Conservation (phyloP, 1,140 invertebrate species). For the Myzus persicae region DNA sequence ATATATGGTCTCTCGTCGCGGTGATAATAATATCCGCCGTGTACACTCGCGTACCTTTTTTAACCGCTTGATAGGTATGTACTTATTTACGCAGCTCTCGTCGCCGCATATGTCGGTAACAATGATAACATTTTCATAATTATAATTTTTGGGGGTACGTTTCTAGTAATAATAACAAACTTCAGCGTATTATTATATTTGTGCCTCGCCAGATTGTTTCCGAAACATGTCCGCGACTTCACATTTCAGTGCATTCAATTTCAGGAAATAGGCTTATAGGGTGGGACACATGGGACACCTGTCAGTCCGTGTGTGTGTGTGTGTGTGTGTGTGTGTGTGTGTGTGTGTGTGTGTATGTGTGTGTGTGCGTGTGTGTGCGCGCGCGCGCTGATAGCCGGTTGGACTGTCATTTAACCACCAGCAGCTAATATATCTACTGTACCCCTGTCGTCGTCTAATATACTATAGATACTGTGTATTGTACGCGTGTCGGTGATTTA, state of each 20-base stretch:
- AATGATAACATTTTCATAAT: neutral
- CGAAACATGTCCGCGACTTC: neutral
- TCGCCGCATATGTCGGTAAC: neutral
- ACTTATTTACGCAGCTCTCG: neutral
- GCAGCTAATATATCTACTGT: neutral
- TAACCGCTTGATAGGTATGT: neutral
- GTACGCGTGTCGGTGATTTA: neutral
- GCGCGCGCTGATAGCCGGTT: neutral
- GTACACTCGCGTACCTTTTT: neutral
- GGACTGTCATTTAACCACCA: neutral
- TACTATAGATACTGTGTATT: neutral
- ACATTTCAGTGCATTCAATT: neutral
- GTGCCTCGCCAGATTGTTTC: neutral
- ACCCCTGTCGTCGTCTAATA: neutral
- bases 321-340: neutral
- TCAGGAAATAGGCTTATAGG: constrained; percentile 5
- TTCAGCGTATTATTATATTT: neutral
- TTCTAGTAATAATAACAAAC: neutral
- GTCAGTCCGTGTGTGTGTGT: neutral
- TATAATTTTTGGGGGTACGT: neutral
- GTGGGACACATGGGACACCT: neutral
- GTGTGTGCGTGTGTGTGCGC: neutral
- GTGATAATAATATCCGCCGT: neutral
- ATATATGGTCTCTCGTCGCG: neutral
- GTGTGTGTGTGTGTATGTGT: neutral